Evolutionary conservation across 2,888 invertebrate genomes (phyloP).

Genomic region (Erannis defoliaria): DNA sequence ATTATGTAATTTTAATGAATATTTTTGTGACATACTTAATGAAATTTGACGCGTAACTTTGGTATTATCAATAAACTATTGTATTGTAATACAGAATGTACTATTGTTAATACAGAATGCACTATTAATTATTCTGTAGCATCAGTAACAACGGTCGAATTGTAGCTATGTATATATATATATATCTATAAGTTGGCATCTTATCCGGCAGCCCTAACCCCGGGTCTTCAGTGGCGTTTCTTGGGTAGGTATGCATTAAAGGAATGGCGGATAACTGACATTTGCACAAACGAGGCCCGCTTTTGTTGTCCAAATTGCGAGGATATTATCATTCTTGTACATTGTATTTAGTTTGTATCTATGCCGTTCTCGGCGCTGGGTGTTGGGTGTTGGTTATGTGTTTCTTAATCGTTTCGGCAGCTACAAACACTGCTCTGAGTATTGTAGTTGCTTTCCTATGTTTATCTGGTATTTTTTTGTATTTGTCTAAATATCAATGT

Average conservation of each 20-base stretch:
- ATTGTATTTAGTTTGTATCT: slow-evolving; percentile 36
- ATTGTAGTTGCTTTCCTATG: background rate
- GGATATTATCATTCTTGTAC: slow-evolving; percentile 44
- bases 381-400: slow-evolving; percentile 5
- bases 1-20: no score
- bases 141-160: no score
- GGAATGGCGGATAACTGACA: slow-evolving; percentile 58
- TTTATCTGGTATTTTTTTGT: background rate
- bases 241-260: slow-evolving; percentile 64
- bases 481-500: no score
- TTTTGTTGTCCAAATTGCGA: slow-evolving; percentile 46
- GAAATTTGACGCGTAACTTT: no score
- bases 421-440: background rate
- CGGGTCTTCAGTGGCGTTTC: slow-evolving; percentile 39
- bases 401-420: background rate
- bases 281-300: slow-evolving; percentile 41
- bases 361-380: slow-evolving; percentile 5
- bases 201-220: slow-evolving; percentile 20
- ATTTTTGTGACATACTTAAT: no score
- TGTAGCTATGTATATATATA: background rate
- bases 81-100: no score
- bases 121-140: background rate
- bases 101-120: background rate
- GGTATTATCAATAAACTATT: no score
- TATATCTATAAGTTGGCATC: background rate